Evolutionary conservation across 2,797 vertebrate genomes (phyloP).

Genomic region (Tenualosa ilisha): DNA sequence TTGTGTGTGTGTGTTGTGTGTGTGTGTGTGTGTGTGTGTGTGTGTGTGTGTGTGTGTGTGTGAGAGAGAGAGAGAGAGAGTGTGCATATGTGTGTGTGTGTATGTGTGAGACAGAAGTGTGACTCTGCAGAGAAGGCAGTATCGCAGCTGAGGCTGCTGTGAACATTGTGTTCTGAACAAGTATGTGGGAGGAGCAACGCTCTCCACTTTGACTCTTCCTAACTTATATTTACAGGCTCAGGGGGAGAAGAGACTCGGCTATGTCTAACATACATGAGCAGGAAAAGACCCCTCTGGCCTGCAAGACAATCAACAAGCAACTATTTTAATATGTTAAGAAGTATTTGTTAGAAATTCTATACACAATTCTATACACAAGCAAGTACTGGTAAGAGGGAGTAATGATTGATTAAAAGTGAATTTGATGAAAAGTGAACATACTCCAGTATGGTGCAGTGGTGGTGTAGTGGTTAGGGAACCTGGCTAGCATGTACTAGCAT

Average conservation of each 20-base stretch:
- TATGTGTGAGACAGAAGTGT: not conserved
- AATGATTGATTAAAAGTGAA: no score
- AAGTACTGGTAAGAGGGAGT: no score
- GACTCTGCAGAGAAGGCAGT: not conserved
- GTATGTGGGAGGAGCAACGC: slow-evolving; percentile 3
- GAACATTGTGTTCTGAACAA: slow-evolving; percentile 4
- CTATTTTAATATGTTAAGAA: no score
- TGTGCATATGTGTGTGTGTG: not conserved
- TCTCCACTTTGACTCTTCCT: not conserved
- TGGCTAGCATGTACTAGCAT: no score
- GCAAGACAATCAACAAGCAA: no score
- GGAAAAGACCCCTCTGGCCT: no score
- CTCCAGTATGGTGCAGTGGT: no score
- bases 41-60: not conserved
- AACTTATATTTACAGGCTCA: not conserved
- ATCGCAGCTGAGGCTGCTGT: slow-evolving; percentile 8
- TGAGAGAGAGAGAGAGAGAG: not conserved
- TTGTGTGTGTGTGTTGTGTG: not conserved
- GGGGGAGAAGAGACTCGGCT: not conserved
- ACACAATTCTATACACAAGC: no score
- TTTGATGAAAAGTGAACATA: no score
- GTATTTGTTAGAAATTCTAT: no score
- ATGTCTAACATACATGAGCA: not conserved
- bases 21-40: not conserved
- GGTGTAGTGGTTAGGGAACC: no score